A percentile compares a stretch with the other conserved stretches of the same genome.
Evolutionary conservation across 2,888 invertebrate genomes (phyloP).

Genomic region (Plusia festucae): DNA sequence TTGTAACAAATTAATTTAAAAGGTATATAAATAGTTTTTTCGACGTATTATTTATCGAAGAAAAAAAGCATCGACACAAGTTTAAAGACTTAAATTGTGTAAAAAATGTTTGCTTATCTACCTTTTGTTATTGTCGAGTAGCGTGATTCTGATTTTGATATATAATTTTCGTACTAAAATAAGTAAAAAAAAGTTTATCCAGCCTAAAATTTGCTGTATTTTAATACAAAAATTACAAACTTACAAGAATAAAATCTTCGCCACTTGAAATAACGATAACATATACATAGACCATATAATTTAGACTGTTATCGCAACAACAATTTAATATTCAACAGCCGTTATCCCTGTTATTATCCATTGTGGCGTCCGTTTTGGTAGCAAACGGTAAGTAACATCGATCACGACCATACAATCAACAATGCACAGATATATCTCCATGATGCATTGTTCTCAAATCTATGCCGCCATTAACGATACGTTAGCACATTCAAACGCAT

Average conservation of each 20-base stretch:
- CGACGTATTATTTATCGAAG: no score
- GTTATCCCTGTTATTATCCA: conserved; percentile 39
- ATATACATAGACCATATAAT: conserved; percentile 7
- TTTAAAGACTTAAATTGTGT: no score
- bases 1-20: background rate
- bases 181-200: no score
- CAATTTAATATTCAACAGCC: conserved; percentile 40
- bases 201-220: no score
- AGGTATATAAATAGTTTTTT: no score
- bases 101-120: no score
- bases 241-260: no score
- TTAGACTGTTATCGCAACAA: conserved; percentile 1
- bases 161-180: no score
- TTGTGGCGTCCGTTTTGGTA: conserved; percentile 51
- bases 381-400: conserved; percentile 32
- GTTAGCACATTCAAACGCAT: conserved; percentile 51
- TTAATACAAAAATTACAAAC: no score
- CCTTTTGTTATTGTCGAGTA: no score
- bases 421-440: conserved; percentile 50
- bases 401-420: conserved; percentile 37
- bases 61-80: no score
- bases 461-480: conserved; percentile 64
- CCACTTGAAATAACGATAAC: conserved; percentile 10
- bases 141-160: no score
- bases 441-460: conserved; percentile 64